Percentiles rank a stretch among this genome's conserved stretches.
These are phyloP conservation scores for Polyommatus icarus DNA, from an alignment of 2,888 invertebrate genomes.

Conservation along the genomic window DNA sequence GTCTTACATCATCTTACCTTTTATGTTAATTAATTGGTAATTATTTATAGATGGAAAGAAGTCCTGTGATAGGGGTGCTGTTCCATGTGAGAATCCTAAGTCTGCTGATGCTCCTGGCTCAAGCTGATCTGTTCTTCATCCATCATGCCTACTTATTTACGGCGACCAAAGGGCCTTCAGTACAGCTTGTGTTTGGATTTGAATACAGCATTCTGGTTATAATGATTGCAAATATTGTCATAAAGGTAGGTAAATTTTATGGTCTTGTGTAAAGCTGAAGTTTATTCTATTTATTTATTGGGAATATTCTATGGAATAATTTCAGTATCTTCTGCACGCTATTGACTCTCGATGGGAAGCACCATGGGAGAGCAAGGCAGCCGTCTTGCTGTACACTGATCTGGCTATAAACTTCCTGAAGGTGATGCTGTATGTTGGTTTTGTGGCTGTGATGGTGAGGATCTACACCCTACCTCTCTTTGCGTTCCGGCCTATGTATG, in stretches of 20 bases:
- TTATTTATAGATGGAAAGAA: conserved; percentile 94
- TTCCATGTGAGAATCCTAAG: conserved; percentile 96
- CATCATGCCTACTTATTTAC: conserved; percentile 97
- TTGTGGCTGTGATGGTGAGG: conserved; percentile 97
- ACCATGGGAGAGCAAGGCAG: conserved; percentile 99
- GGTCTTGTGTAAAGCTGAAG: conserved; percentile 10
- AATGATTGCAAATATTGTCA: conserved; percentile 93
- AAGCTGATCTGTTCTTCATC: conserved; percentile 93
- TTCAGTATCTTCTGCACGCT: conserved; percentile 83
- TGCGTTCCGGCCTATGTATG: conserved; percentile 99
- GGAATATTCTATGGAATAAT: neutral
- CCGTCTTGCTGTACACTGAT: conserved; percentile 97
- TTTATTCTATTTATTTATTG: neutral
- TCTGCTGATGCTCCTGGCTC: conserved; percentile 89
- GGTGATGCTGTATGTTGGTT: conserved; percentile 93
- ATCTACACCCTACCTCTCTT: conserved; percentile 98
- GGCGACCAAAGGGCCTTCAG: conserved; percentile 95
- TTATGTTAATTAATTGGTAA: neutral
- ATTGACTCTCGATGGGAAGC: conserved; percentile 95
- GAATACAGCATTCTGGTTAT: conserved; percentile 98
- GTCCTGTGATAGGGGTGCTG: conserved; percentile 96
- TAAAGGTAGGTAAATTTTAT: conserved; percentile 84
- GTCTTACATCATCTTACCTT: neutral
- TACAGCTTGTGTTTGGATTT: conserved; percentile 99
- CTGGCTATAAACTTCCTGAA: conserved; percentile 93